Conservation (phyloP, 2,888 invertebrate species). For the Anticlea derivata region DNA sequence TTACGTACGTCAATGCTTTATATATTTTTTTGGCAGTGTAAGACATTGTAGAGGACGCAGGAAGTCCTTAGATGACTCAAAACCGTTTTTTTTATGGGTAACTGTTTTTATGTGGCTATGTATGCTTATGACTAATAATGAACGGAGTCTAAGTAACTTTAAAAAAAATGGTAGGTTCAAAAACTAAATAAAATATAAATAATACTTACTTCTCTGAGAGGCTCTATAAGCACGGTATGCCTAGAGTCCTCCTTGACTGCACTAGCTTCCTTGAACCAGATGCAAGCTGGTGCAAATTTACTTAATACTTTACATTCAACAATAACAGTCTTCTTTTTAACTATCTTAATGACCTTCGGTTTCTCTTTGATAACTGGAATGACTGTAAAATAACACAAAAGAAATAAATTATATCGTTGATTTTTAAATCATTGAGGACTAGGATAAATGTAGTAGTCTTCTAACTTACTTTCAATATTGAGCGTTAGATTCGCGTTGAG, state of each 20-base stretch:
- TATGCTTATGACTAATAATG: no score
- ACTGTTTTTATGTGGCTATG: no score
- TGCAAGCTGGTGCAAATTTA: constrained; percentile 95
- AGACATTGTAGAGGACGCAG: no score
- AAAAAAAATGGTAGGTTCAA: not conserved
- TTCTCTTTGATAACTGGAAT: constrained; percentile 97
- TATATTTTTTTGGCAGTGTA: no score
- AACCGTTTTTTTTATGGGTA: no score
- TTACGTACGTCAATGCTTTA: no score
- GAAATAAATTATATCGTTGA: no score
- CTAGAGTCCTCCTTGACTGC: constrained; percentile 90
- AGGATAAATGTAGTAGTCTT: not conserved
- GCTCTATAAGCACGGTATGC: constrained; percentile 90
- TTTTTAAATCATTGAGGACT: no score
- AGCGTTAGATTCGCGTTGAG: constrained; percentile 98
- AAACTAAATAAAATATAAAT: not conserved
- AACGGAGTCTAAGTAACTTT: no score
- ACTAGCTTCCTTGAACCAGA: constrained; percentile 95
- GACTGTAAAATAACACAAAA: constrained; percentile 78
- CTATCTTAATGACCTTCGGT: constrained; percentile 94
- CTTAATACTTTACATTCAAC: constrained; percentile 97
- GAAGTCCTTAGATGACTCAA: no score
- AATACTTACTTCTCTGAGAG: constrained; percentile 88
- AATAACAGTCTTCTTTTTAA: constrained; percentile 95
- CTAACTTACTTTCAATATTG: constrained; percentile 96